Evolutionary conservation across 2,797 vertebrate genomes (phyloP), one percentile per base, ranked within the genome.

Genomic region (Leptoclinus maculatus): DNA sequence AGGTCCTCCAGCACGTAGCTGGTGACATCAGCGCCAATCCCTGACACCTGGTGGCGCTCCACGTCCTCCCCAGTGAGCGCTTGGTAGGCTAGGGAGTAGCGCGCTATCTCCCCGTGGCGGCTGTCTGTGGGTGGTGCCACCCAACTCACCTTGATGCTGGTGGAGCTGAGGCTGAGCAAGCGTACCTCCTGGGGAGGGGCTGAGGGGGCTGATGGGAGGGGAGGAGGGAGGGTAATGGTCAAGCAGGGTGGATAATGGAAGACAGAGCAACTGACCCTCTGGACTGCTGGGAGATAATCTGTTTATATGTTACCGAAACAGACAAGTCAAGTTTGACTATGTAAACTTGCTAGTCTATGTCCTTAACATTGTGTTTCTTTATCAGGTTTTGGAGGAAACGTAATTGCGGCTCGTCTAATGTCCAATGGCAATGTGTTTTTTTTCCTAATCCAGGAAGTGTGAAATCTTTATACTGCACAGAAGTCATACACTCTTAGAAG

Each of bases 131-230:
- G 97, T 0, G 97, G 97, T 0, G 97, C 96, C 89, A 94, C 95
- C 97, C 97, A 99, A 96, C 96, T 98, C 97, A 98, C 97, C 96
- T 95, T 93, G 91, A 98, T 94, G 80, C 96, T 96, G 81, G 96
- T 98, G 85, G 97, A 98, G 95, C 96, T 96, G 90, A 94, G 93
- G 89, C 97, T 97, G 94, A 96, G 86, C 92, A 97, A 96, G 63
- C 88, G 92, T 74, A 98, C 95, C 74, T 97, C 95, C 95, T 97
- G 97, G 87, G 97, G 97, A 88, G 97, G 97, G 87, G 96, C 97
- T 0, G 97, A 97, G 58, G 97, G 97, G 92, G 97, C 97, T 98
- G 92, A 79, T 74, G 83, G 76, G 95, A 96, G 78, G 88, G 93
- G 90, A 85, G 92, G 93, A 91, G 89, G 84, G 74, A 68, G 76